phyloP scores from a whole-genome alignment of 2,888 invertebrate species.

The Arrhopalites spinosus region DNA sequence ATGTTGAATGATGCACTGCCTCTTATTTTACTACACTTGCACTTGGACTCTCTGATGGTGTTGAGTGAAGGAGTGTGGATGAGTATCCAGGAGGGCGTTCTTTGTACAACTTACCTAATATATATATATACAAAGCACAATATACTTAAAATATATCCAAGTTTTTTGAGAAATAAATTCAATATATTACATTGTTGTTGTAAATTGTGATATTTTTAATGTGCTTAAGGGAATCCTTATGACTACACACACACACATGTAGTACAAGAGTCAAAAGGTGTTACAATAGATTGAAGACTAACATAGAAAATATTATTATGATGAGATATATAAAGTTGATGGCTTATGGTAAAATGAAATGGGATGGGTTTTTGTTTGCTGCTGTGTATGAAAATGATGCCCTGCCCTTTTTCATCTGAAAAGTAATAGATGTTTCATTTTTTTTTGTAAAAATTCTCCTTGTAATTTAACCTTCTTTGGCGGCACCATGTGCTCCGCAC shows the following conservation, averaged over 20 bases:
- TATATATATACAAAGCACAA: too few relatives aligned
- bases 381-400: conserved; percentile 27
- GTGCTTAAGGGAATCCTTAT: not conserved
- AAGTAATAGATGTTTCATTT: conserved; percentile 41
- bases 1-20: not conserved
- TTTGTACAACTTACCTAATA: too few relatives aligned
- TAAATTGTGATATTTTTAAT: conserved; percentile 4
- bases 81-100: too few relatives aligned
- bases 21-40: not conserved
- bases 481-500: conserved; percentile 24
- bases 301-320: too few relatives aligned
- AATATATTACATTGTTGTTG: conserved; percentile 8
- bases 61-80: conserved; percentile 21
- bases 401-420: conserved; percentile 38
- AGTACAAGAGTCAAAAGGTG: too few relatives aligned
- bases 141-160: not conserved
- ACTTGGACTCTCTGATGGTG: not conserved
- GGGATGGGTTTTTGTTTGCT: conserved; percentile 20
- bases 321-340: conserved; percentile 14
- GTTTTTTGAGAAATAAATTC: not conserved
- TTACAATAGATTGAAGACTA: not conserved
- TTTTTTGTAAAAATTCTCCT: conserved; percentile 39
- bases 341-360: conserved; percentile 34
- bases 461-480: conserved; percentile 44
- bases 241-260: not conserved